Base-by-base conservation (phyloP, 2,113 vertebrate genomes). In the Oreamnos americanus region DNA sequence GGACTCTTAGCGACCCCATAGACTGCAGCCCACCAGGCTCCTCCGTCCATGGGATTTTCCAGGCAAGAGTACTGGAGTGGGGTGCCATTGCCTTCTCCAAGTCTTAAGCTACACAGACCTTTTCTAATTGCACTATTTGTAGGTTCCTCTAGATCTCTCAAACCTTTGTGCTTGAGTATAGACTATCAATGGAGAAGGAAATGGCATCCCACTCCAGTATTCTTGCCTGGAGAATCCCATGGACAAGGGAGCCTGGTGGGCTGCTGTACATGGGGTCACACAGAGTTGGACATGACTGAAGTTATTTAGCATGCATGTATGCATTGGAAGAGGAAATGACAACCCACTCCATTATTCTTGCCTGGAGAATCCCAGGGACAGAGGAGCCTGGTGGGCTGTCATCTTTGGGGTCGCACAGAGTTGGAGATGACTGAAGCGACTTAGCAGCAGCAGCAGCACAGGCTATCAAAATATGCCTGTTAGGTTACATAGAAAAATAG, bases 401-500 rank as follows among this genome's bases (percentile, higher is more conserved):
- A 0, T 67, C 62, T 67, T 9, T 67, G 62, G 62, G 62, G 62
- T n/a, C 33, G 0, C 30, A 64, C 16, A 67, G 62, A 64, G 30
- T 64, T 7, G 4, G 64, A 71, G 1, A 36, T 1, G n/a, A 71
- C 64, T 71, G 64, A 36, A 71, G 17, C 0, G 0, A 71, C n/a
- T 39, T 39, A 71, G 67, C 67, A 71, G 33, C 64, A 55, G 21
- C 62, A 36, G 33, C 7, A n/a, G 19, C 19, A 39, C 19, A 71
- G 4, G 60, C 21, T 79, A 88, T 71, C 11, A 87, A 57, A 97
- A 82, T 67, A 79, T 74, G 76, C 87, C 53, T 96, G 21, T 84
- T 57, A 93, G 25, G 90, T 93, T 55, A 93, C 53, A 96, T 1
- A 95, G 64, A 85, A 95, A 83, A 96, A 85, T 7, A 76, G 16